Evolutionary conservation across 2,113 vertebrate genomes (phyloP).

Genomic region (Proterorhinus semilunaris): DNA sequence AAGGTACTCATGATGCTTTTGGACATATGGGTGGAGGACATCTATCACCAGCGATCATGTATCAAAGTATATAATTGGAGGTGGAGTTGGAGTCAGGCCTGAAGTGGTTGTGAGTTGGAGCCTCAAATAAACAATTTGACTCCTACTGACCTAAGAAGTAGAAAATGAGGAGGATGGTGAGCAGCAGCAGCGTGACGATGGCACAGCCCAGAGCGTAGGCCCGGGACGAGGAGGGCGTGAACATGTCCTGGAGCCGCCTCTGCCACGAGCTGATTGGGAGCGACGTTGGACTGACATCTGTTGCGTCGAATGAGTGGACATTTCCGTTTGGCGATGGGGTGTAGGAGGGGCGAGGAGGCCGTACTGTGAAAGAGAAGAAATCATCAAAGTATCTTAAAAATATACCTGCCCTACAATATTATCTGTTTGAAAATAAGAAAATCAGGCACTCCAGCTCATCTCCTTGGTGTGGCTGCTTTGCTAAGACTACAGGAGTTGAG

Average conservation of each 20-base stretch:
- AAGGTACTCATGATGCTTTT: no score
- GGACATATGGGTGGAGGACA: no score
- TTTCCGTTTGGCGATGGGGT: conserved; percentile 64
- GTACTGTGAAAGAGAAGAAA: background rate
- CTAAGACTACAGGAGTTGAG: no score
- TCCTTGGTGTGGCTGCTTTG: no score
- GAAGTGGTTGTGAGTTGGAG: background rate
- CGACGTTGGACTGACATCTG: conserved; percentile 39
- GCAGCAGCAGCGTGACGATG: conserved; percentile 74
- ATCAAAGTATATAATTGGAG: background rate
- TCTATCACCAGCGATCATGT: no score
- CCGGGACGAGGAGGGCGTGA: conserved; percentile 51
- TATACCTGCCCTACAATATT: no score
- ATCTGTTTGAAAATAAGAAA: no score
- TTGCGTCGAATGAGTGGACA: conserved; percentile 20
- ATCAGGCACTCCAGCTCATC: no score
- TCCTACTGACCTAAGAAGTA: conserved; percentile 66
- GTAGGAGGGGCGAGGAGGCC: conserved; percentile 50
- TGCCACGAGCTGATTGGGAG: conserved; percentile 43
- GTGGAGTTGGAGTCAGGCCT: background rate
- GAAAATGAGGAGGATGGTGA: conserved; percentile 67
- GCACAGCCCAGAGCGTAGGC: conserved; percentile 74
- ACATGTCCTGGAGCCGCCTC: conserved; percentile 56
- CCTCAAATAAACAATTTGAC: background rate
- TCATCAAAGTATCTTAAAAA: background rate